These are phyloP conservation scores for Peromyscus eremicus DNA, from an alignment of 2,797 vertebrate species.

Conservation along the genomic window DNA sequence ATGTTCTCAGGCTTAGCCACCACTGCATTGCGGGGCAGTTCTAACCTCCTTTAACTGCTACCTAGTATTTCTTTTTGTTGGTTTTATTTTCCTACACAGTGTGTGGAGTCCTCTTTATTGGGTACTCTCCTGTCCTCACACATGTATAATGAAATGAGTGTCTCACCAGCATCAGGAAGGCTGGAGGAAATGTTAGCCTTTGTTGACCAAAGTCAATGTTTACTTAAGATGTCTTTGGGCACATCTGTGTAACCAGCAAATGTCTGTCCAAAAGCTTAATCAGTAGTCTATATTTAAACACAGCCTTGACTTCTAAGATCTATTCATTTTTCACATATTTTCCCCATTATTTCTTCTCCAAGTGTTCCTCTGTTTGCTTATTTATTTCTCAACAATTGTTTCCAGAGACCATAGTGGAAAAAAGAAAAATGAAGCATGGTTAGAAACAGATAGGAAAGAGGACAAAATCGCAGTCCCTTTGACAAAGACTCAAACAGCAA, in stretches of 20 bases:
- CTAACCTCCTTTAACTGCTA: neutral
- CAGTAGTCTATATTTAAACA: conserved; percentile 68
- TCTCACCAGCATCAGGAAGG: conserved; percentile 13
- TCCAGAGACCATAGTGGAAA: conserved; percentile 75
- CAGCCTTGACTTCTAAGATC: conserved; percentile 65
- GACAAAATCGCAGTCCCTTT: conserved; percentile 25
- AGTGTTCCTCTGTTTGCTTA: conserved; percentile 78
- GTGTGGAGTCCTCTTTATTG: neutral
- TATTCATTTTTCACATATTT: conserved; percentile 70
- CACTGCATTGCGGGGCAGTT: neutral
- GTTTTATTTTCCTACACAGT: neutral
- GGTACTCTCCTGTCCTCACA: neutral
- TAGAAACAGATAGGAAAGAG: conserved; percentile 71
- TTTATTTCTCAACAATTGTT: conserved; percentile 81
- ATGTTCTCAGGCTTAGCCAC: neutral
- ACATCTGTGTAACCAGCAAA: conserved; percentile 45
- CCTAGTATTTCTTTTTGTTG: neutral
- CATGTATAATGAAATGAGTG: neutral
- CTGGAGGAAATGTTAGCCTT: conserved; percentile 49
- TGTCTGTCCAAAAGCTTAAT: conserved; percentile 63
- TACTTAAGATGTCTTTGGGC: conserved; percentile 65
- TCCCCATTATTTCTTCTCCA: conserved; percentile 59
- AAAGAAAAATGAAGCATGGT: conserved; percentile 67
- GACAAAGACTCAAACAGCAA: conserved; percentile 74
- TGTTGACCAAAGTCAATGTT: conserved; percentile 64